Percentiles rank a stretch among this genome's conserved stretches.
Evolutionary conservation across 2,888 invertebrate species (phyloP).

Genomic region (Ichneumoninae sp.): DNA sequence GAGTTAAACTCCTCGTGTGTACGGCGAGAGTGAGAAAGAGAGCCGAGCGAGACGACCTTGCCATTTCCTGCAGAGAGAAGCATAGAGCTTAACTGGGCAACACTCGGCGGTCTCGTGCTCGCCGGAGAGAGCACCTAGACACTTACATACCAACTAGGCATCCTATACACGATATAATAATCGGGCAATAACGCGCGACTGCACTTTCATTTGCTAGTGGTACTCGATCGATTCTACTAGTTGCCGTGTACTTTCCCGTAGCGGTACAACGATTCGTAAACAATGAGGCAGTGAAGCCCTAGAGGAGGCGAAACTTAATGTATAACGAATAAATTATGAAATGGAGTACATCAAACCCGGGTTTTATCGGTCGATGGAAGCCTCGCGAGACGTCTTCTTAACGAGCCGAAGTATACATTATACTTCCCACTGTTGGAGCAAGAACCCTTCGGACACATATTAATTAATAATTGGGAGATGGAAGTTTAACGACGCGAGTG

Average conservation of each 20-base stretch:
- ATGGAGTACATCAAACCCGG: background rate
- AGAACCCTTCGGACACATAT: slow-evolving; percentile 30
- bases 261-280: slow-evolving; percentile 39
- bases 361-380: background rate
- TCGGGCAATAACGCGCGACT: slow-evolving; percentile 55
- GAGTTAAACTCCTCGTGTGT: slow-evolving; percentile 11
- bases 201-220: slow-evolving; percentile 41
- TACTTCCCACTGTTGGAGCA: background rate
- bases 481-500: slow-evolving; percentile 4
- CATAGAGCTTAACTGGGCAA: slow-evolving; percentile 5
- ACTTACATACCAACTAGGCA: slow-evolving; percentile 18
- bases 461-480: slow-evolving; percentile 57
- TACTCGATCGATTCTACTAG: slow-evolving; percentile 28
- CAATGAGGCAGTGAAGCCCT: slow-evolving; percentile 56
- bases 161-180: slow-evolving; percentile 51
- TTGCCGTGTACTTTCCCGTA: slow-evolving; percentile 20
- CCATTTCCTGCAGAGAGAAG: slow-evolving; percentile 56
- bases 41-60: slow-evolving; percentile 63
- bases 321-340: slow-evolving; percentile 23
- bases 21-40: slow-evolving; percentile 36
- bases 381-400: too few relatives aligned
- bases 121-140: slow-evolving; percentile 9
- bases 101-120: slow-evolving; percentile 9
- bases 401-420: too few relatives aligned
- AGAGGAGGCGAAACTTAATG: slow-evolving; percentile 6